Percentiles rank a stretch among this genome's conserved stretches.
Evolutionary conservation across 2,113 vertebrate species (phyloP).

Genomic region (Passer montanus): DNA sequence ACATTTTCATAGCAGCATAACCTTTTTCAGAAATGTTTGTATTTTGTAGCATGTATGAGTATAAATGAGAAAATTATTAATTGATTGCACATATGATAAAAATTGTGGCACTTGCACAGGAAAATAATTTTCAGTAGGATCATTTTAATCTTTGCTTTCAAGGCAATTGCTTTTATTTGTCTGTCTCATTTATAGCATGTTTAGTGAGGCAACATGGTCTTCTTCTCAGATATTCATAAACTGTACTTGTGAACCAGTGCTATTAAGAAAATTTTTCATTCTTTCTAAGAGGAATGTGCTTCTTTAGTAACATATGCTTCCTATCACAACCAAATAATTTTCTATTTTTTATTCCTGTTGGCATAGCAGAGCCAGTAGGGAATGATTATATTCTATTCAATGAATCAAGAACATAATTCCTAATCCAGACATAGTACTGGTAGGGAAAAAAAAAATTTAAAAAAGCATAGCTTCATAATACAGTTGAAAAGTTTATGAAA

Average conservation of each 20-base stretch:
- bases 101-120: neutral
- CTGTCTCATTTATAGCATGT: slow-evolving; percentile 10
- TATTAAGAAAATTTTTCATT: slow-evolving; percentile 1
- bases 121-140: neutral
- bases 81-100: neutral
- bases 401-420: slow-evolving; percentile 31
- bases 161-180: slow-evolving; percentile 10
- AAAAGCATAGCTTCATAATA: neutral
- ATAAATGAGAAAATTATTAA: neutral
- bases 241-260: neutral
- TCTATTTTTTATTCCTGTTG: slow-evolving; percentile 16
- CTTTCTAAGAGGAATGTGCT: neutral
- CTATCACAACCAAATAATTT: slow-evolving; percentile 1
- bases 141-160: neutral
- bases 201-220: neutral
- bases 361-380: neutral
- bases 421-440: neutral
- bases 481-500: neutral
- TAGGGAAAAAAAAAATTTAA: neutral
- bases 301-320: slow-evolving; percentile 37
- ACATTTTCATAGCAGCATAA: neutral
- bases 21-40: neutral
- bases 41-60: neutral
- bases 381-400: neutral
- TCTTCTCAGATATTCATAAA: neutral